Evolutionary conservation across 2,888 invertebrate genomes (phyloP).

Genomic region (Xestia sexstrigata): DNA sequence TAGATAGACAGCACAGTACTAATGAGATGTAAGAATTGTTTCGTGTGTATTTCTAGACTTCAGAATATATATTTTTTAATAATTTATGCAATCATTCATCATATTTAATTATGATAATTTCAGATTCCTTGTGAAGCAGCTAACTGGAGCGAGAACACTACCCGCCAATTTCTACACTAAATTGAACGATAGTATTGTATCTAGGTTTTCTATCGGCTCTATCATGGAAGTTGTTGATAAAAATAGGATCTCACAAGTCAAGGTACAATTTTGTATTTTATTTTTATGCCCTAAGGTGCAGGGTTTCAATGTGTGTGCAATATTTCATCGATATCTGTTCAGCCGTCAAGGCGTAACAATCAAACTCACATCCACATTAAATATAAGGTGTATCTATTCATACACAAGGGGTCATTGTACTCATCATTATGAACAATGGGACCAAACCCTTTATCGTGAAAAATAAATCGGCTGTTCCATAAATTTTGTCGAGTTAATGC

Average conservation of each 20-base stretch:
- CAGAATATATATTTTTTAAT: neutral
- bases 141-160: conserved; percentile 98
- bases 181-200: conserved; percentile 95
- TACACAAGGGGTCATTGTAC: too few species aligned
- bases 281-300: neutral
- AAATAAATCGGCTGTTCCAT: too few species aligned
- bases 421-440: too few species aligned
- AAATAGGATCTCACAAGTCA: conserved; percentile 97
- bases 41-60: neutral
- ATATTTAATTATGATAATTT: conserved; percentile 42
- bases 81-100: neutral
- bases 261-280: conserved; percentile 75
- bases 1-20: neutral
- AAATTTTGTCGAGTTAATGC: too few species aligned
- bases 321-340: neutral
- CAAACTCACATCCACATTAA: neutral
- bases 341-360: neutral
- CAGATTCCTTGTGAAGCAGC: conserved; percentile 95
- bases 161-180: conserved; percentile 98
- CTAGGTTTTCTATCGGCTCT: conserved; percentile 95
- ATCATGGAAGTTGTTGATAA: conserved; percentile 98
- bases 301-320: neutral
- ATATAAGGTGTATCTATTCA: neutral
- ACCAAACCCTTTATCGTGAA: too few species aligned
- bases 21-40: neutral